These are phyloP conservation scores for Myotis davidii DNA, from an alignment of 2,113 vertebrate species.

Conservation along the genomic window DNA sequence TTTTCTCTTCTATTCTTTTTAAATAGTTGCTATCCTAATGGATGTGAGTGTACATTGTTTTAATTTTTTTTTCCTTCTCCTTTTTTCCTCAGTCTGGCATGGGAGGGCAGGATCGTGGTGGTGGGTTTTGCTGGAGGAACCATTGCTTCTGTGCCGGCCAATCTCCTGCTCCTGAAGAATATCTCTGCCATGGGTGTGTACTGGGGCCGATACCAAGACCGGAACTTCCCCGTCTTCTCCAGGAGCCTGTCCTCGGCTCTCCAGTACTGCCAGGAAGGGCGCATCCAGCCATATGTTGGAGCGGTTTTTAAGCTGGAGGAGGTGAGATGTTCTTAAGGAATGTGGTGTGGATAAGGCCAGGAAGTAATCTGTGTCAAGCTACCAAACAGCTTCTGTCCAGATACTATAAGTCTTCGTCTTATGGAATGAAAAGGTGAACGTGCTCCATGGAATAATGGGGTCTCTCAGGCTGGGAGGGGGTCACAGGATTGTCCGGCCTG, in stretches of 20 bases:
- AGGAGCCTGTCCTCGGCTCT: conserved; percentile 57
- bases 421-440: background rate
- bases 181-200: conserved; percentile 56
- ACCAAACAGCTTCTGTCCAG: background rate
- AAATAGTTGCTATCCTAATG: background rate
- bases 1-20: background rate
- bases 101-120: conserved; percentile 77
- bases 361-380: background rate
- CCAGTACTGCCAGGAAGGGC: conserved; percentile 69
- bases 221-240: conserved; percentile 65
- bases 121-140: conserved; percentile 73
- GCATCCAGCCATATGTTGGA: background rate
- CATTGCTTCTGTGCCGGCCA: conserved; percentile 59
- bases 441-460: background rate
- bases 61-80: background rate
- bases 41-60: background rate
- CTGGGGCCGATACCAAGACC: conserved; percentile 9
- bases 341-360: background rate
- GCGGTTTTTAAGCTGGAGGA: conserved; percentile 68
- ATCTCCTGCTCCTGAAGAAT: conserved; percentile 78
- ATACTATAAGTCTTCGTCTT: background rate
- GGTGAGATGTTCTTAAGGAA: conserved; percentile 22
- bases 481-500: background rate
- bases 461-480: background rate
- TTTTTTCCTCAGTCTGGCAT: conserved; percentile 59